Percentiles rank a stretch among this genome's conserved stretches.
Evolutionary conservation across 2,888 invertebrate genomes (phyloP).

Genomic region (Muschampia plurimacula): DNA sequence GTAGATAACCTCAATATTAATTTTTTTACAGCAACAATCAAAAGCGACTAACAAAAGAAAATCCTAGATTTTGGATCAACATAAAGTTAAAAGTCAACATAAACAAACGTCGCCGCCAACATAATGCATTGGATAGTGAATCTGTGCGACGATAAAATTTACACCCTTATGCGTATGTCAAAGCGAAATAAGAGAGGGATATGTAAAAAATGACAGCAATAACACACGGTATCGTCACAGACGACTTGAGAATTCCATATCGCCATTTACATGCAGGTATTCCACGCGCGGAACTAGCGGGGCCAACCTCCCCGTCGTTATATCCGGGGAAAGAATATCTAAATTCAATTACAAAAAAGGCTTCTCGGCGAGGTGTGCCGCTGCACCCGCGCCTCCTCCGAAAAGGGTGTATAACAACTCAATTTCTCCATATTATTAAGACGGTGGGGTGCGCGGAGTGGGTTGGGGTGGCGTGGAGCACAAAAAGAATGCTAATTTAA

Average conservation of each 20-base stretch:
- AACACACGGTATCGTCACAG: constrained; percentile 59
- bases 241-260: constrained; percentile 73
- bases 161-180: constrained; percentile 12
- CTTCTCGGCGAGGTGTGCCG: constrained; percentile 77
- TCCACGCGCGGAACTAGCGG: constrained; percentile 70
- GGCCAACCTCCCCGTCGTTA: constrained; percentile 71
- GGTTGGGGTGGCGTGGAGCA: constrained; percentile 74
- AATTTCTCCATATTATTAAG: constrained; percentile 85
- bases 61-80: not conserved
- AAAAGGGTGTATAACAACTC: constrained; percentile 84
- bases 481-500: constrained; percentile 86
- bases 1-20: no score
- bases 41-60: not conserved
- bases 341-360: constrained; percentile 85
- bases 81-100: not conserved
- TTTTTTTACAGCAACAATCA: no score
- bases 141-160: constrained; percentile 10
- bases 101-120: not conserved
- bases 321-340: constrained; percentile 81
- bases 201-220: constrained; percentile 55
- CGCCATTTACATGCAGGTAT: constrained; percentile 52
- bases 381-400: constrained; percentile 81
- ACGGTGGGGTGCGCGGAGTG: constrained; percentile 71
- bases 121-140: not conserved
- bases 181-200: constrained; percentile 38